phyloP scores from a whole-genome alignment of 2,113 vertebrate species.

The Caranx ignobilis region DNA sequence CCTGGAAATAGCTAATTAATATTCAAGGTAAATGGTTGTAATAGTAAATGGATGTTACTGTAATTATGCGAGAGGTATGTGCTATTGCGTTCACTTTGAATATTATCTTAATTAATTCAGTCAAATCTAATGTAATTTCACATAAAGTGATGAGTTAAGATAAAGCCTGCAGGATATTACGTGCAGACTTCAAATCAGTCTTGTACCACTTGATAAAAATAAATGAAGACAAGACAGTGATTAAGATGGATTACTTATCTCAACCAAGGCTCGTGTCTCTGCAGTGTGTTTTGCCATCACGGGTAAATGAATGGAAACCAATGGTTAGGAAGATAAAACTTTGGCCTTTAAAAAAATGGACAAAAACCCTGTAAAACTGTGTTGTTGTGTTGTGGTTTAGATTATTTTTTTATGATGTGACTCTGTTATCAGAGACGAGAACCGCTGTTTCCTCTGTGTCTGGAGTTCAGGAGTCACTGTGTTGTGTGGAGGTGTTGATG shows the following conservation, averaged over 20 bases:
- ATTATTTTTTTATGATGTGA: background rate
- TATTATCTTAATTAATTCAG: background rate
- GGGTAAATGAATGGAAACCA: background rate
- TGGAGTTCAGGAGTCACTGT: slow-evolving; percentile 19
- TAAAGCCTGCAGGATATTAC: background rate
- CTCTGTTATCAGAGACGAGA: background rate
- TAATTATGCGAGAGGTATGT: background rate
- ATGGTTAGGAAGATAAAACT: background rate
- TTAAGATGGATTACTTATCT: background rate
- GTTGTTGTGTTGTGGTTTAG: too few species aligned
- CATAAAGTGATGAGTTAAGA: background rate
- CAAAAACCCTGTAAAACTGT: background rate
- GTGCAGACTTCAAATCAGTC: background rate
- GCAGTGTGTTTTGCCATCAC: background rate
- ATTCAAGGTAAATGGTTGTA: background rate
- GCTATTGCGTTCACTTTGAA: background rate
- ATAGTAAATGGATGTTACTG: background rate
- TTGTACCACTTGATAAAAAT: background rate
- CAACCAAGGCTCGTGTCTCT: background rate
- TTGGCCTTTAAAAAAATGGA: background rate
- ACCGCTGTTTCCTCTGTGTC: background rate
- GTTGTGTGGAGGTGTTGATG: slow-evolving; percentile 20
- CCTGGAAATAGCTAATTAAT: background rate
- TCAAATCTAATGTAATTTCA: background rate
- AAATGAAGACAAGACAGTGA: background rate